These are phyloP conservation scores for Lobophora halterata DNA, from an alignment of 2,888 invertebrate species.

Conservation along the genomic window DNA sequence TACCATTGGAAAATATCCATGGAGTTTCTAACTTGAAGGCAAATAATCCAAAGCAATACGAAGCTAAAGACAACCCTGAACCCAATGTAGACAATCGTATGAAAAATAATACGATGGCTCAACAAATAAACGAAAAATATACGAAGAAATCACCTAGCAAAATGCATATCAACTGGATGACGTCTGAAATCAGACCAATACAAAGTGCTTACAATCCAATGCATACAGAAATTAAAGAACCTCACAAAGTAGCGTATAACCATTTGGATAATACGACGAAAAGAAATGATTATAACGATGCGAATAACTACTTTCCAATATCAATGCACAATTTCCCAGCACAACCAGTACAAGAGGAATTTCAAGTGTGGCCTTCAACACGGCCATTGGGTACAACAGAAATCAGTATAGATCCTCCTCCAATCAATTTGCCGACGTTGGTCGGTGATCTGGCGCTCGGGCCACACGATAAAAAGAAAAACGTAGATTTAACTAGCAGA, in stretches of 20 bases:
- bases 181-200: constrained; percentile 69
- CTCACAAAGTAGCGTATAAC: constrained; percentile 51
- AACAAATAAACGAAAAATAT: constrained; percentile 61
- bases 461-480: constrained; percentile 72
- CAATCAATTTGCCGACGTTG: constrained; percentile 70
- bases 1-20: constrained; percentile 49
- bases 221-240: constrained; percentile 53
- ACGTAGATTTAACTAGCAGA: constrained; percentile 50
- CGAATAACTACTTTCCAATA: constrained; percentile 64
- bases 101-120: constrained; percentile 50
- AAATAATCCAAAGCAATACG: constrained; percentile 53
- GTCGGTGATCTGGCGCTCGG: constrained; percentile 72
- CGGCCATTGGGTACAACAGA: constrained; percentile 70
- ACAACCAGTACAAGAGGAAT: constrained; percentile 64
- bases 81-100: constrained; percentile 39
- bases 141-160: constrained; percentile 71
- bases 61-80: constrained; percentile 49
- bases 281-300: constrained; percentile 60
- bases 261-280: constrained; percentile 52
- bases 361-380: constrained; percentile 69
- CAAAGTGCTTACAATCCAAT: constrained; percentile 57
- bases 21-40: constrained; percentile 46
- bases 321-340: constrained; percentile 66
- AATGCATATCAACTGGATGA: constrained; percentile 78
- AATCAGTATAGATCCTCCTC: constrained; percentile 74